These are phyloP conservation scores for Proctacanthus coquilletti DNA, from an alignment of 1,140 invertebrate genomes.

Conservation along the genomic window DNA sequence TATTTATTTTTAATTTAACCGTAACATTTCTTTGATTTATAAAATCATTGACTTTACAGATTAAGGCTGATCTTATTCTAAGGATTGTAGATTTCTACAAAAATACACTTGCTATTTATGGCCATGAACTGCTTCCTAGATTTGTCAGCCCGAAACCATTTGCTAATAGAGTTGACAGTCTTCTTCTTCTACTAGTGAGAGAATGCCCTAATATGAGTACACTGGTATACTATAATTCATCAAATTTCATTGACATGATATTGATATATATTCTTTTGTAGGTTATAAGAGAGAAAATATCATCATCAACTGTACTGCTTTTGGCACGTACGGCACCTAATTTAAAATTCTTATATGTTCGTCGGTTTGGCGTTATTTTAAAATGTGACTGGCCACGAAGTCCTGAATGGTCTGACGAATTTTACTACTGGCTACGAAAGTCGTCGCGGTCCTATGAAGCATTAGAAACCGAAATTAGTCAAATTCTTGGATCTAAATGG, in stretches of 20 bases:
- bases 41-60: slow-evolving; percentile 19
- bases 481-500: slow-evolving; percentile 52
- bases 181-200: slow-evolving; percentile 41
- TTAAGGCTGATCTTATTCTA: slow-evolving; percentile 32
- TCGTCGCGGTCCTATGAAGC: slow-evolving; percentile 45
- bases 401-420: slow-evolving; percentile 49
- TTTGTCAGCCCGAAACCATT: slow-evolving; percentile 43
- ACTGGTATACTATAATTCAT: no score
- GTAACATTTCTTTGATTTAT: neutral
- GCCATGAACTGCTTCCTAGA: slow-evolving; percentile 44
- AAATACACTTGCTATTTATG: slow-evolving; percentile 38
- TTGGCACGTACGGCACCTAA: slow-evolving; percentile 48
- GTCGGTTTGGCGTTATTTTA: slow-evolving; percentile 55
- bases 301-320: slow-evolving; percentile 62
- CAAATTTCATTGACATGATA: no score
- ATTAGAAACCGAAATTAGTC: slow-evolving; percentile 51
- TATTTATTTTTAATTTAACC: slow-evolving; percentile 16
- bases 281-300: slow-evolving; percentile 63
- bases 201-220: slow-evolving; percentile 47
- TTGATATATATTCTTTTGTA: slow-evolving; percentile 16
- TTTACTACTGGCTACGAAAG: slow-evolving; percentile 46
- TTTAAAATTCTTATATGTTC: slow-evolving; percentile 47
- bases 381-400: slow-evolving; percentile 52
- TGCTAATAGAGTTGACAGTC: slow-evolving; percentile 44
- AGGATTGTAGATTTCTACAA: slow-evolving; percentile 42